A percentile compares a stretch with the other conserved stretches of the same genome.
Evolutionary conservation across 2,888 invertebrate genomes (phyloP).

Genomic region (Lasioglossum marginatum): DNA sequence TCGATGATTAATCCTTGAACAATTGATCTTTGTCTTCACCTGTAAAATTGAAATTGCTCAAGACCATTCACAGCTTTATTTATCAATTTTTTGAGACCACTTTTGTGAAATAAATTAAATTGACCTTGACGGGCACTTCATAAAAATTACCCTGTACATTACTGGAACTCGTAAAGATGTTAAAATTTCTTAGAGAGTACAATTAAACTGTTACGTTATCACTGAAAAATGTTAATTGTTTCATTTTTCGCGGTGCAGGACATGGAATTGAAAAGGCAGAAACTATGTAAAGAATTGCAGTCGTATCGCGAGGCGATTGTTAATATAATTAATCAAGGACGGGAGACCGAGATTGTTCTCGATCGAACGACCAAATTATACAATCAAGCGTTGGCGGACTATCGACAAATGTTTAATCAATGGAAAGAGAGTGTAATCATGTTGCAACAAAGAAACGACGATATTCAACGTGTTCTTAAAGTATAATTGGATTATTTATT

Average conservation of each 20-base stretch:
- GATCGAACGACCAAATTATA: conserved; percentile 85
- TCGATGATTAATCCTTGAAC: too few relatives aligned
- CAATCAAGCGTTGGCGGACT: conserved; percentile 87
- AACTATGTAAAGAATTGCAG: conserved; percentile 85
- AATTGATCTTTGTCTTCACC: too few relatives aligned
- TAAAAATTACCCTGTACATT: background rate
- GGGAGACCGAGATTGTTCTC: conserved; percentile 86
- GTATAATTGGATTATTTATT: conserved; percentile 80
- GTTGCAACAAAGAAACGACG: conserved; percentile 89
- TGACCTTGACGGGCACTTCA: too few relatives aligned
- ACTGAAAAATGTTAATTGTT: background rate
- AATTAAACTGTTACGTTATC: background rate
- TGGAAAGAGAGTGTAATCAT: conserved; percentile 91
- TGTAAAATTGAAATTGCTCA: too few relatives aligned
- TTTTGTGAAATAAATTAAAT: too few relatives aligned
- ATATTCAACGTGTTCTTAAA: conserved; percentile 86
- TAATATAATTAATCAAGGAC: conserved; percentile 85
- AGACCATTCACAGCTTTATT: too few relatives aligned
- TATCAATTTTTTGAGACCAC: too few relatives aligned
- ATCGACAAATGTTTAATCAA: conserved; percentile 89
- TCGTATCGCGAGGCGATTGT: conserved; percentile 84
- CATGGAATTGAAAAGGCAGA: conserved; percentile 86
- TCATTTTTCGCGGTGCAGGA: conserved; percentile 76
- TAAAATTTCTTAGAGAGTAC: background rate
- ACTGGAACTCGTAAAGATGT: background rate